Conservation (phyloP, 1,140 invertebrate species). For the Lepidurus apus region DNA sequence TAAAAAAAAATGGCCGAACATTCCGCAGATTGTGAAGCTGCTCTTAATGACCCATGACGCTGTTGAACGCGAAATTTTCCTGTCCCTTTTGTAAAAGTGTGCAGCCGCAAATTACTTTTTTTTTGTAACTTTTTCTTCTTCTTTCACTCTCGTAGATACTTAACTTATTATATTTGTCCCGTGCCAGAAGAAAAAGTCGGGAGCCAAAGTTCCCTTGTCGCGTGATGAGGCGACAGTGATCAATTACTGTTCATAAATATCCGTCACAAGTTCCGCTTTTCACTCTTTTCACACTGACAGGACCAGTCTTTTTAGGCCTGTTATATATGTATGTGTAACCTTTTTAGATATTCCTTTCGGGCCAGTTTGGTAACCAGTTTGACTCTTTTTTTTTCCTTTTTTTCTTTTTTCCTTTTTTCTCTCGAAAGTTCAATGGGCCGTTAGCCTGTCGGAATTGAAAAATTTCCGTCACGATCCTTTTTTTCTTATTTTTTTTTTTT, state of each 20-base stretch:
- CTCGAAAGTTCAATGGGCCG: not conserved
- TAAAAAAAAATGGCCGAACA: not conserved
- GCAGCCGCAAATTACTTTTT: not conserved
- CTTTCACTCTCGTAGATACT: not conserved
- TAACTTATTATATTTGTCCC: not conserved
- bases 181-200: not conserved
- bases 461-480: not conserved
- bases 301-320: not conserved
- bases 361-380: not conserved
- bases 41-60: conserved; percentile 15
- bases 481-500: not conserved
- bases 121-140: not conserved
- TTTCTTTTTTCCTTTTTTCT: not conserved
- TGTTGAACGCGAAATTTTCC: conserved; percentile 14
- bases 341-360: not conserved
- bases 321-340: not conserved
- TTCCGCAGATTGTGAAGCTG: not conserved
- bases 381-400: not conserved
- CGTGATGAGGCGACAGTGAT: conserved; percentile 6
- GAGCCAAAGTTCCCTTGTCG: not conserved
- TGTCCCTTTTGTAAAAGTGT: conserved; percentile 1
- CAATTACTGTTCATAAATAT: conserved; percentile 11
- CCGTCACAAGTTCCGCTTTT: not conserved
- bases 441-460: conserved; percentile 1
- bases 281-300: not conserved